Percentiles rank a stretch among this genome's conserved stretches.
These are phyloP conservation scores for Hyles lineata DNA, from an alignment of 2,888 invertebrate genomes.

Conservation along the genomic window DNA sequence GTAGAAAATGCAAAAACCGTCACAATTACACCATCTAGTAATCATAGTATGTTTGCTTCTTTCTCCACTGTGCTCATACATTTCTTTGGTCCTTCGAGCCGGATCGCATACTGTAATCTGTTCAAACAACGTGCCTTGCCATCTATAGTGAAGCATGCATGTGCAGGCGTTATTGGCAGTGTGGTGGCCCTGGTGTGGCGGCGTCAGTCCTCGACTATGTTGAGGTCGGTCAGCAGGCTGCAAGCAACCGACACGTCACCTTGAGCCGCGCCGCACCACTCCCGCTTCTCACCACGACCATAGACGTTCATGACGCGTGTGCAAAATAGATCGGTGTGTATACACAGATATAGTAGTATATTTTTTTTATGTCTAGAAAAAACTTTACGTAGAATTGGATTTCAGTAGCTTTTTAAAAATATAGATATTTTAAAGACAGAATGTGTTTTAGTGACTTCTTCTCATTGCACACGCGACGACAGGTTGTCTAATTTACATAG, in stretches of 20 bases:
- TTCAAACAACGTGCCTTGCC: background rate
- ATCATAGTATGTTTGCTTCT: too few species aligned
- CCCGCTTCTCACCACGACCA: conserved; percentile 23
- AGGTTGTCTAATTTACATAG: background rate
- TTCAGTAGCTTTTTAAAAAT: too few species aligned
- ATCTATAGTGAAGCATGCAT: conserved; percentile 20
- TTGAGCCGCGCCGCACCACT: conserved; percentile 50
- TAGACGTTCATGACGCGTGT: conserved; percentile 25
- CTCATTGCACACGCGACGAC: background rate
- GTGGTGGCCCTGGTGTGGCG: background rate
- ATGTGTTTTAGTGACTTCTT: too few species aligned
- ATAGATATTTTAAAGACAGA: too few species aligned
- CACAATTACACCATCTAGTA: too few species aligned
- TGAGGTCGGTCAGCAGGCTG: conserved; percentile 83
- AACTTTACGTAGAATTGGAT: too few species aligned
- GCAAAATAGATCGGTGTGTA: conserved; percentile 10
- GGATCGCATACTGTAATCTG: too few species aligned
- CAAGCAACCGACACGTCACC: conserved; percentile 66
- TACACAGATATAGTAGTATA: too few species aligned
- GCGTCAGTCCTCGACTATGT: conserved; percentile 79
- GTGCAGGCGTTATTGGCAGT: background rate
- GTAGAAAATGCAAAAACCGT: too few species aligned
- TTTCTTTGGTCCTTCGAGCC: too few species aligned
- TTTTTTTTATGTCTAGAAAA: too few species aligned
- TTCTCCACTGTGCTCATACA: too few species aligned